A percentile compares a stretch with the other conserved stretches of the same genome.
Evolutionary conservation across 2,113 vertebrate genomes (phyloP).

Genomic region (Himantopus leucocephalus): DNA sequence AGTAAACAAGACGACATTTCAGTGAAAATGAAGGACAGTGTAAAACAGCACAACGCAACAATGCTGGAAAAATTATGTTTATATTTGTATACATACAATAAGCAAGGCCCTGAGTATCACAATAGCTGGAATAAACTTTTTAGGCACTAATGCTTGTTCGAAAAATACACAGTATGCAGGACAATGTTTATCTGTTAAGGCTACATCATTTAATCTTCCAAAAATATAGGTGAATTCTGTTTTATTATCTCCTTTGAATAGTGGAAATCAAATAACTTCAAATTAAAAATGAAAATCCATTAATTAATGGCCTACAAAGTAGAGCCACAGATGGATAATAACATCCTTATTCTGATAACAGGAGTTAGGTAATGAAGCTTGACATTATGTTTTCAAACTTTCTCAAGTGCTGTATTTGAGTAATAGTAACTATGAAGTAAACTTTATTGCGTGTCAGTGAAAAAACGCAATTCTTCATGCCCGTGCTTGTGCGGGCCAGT

Average conservation of each 20-base stretch:
- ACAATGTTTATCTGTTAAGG: constrained; percentile 16
- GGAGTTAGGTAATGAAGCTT: background rate
- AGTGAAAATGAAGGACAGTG: background rate
- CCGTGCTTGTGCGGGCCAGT: background rate
- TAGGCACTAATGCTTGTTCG: constrained; percentile 48
- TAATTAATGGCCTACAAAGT: background rate
- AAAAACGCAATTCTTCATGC: accelerated
- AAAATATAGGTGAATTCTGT: background rate
- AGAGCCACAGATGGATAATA: background rate
- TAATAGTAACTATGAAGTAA: accelerated
- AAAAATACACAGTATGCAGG: constrained; percentile 36
- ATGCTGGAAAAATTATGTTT: background rate
- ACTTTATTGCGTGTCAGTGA: background rate
- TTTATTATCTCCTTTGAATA: background rate
- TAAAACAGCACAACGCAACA: background rate
- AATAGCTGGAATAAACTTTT: constrained; percentile 6
- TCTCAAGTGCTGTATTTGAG: background rate
- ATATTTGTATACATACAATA: background rate
- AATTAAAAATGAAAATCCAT: background rate
- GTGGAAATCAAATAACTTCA: background rate
- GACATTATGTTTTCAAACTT: background rate
- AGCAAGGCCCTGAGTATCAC: constrained; percentile 63
- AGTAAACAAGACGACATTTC: background rate
- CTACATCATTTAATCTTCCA: background rate
- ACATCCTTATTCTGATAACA: background rate